Conservation (phyloP, 2,888 invertebrate genomes). For the Palloptera scutellata region DNA sequence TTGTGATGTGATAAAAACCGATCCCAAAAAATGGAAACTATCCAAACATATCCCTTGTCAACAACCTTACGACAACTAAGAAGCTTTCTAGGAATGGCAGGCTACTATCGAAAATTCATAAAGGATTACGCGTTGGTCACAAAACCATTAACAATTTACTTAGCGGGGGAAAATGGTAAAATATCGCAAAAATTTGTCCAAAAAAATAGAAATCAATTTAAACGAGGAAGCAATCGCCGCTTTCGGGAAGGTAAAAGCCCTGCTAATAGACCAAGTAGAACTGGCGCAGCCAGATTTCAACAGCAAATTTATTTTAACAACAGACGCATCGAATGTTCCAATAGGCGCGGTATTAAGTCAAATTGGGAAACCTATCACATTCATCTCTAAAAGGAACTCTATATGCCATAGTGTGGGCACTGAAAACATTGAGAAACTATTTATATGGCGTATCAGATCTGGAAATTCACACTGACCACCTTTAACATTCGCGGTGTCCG, state of each 20-base stretch:
- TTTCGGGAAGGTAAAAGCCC: conserved; percentile 29
- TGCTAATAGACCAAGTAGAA: conserved; percentile 28
- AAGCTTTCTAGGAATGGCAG: conserved; percentile 10
- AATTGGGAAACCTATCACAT: conserved; percentile 19
- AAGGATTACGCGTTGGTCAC: no score
- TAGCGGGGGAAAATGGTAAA: conserved; percentile 2
- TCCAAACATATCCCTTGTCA: neutral
- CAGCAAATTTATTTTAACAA: conserved; percentile 41
- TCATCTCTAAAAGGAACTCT: conserved; percentile 19
- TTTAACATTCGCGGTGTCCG: no score
- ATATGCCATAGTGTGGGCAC: conserved; percentile 24
- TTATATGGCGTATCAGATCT: conserved; percentile 20
- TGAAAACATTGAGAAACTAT: conserved; percentile 15
- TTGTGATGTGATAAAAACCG: conserved; percentile 1
- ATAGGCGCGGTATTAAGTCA: conserved; percentile 12
- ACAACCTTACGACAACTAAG: no score
- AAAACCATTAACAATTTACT: neutral
- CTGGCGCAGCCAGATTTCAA: conserved; percentile 39
- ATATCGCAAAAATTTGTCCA: neutral
- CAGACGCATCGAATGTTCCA: conserved; percentile 38
- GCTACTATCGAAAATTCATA: conserved; percentile 8
- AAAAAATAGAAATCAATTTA: neutral
- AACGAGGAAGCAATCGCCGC: conserved; percentile 43
- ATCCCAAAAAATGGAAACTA: conserved; percentile 5
- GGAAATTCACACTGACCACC: conserved; percentile 13